Base-by-base conservation (phyloP, 2,113 vertebrate species). In the Tauraco erythrolophus region DNA sequence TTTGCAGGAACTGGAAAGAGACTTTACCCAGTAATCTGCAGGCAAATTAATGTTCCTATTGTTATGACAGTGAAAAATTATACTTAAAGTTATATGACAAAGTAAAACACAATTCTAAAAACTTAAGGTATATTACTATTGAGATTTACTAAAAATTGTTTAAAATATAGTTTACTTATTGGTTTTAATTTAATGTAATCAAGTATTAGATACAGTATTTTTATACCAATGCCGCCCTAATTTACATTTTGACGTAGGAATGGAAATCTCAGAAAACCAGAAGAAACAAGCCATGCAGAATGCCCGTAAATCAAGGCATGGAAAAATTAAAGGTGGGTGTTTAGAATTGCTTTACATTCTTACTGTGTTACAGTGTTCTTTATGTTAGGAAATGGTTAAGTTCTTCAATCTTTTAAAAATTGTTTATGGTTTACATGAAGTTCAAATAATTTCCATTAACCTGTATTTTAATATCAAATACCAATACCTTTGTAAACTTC, bases 241-340 rank as follows among this genome's bases (percentile, higher is more conserved):
- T 85, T 96, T 84, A 71, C 23, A 61, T 39, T 92, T 96, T 95
- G 85, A 92, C 43, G 5, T 95, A 99, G 99, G 99, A 88, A 99
- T 99, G 98, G 99, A 99, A 96, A 99, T 99, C 96, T 99, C 99
- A 50, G 99, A 99, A 98, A 98, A 98, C 53, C 99, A 99, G 96
- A 99, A 99, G 98, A 99, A 99, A 89, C 98, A 99, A 74, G 99
- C 99, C 51, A 99, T 99, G 98, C 96, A 98, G 92, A 99, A 99
- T 83, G 99, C 99, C 75, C 98, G 98, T 88, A 99, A 99, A 95
- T 97, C 98, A 81, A 99, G 99, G 96, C 98, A 99, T 28, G 99
- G 99, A 80, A 99, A 99, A 97, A 98, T 99, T 48, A 99, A 99
- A 98, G 97, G 99, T 99, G 93, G 91, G 98, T 78, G 62, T 69